These are phyloP conservation scores for Drosophila seguyi DNA, from an alignment of 1,140 invertebrate species.

Conservation along the genomic window DNA sequence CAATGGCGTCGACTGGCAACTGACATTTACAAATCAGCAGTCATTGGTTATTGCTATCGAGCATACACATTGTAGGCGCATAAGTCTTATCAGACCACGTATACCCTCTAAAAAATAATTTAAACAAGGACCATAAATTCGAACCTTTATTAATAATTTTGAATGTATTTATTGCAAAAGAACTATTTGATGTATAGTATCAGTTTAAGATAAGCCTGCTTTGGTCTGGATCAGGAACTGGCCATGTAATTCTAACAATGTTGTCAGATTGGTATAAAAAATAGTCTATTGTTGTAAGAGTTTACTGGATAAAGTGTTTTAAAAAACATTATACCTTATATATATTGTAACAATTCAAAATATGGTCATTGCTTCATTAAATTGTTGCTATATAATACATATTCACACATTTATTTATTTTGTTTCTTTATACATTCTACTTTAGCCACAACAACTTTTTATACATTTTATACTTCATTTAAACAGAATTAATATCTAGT, in stretches of 20 bases:
- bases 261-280: background rate
- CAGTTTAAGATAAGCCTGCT: background rate
- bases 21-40: constrained; percentile 75
- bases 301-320: background rate
- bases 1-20: constrained; percentile 58
- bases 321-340: no score
- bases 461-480: no score
- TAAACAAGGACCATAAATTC: background rate
- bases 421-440: no score
- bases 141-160: no score
- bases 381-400: no score
- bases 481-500: no score
- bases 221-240: background rate
- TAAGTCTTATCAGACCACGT: background rate
- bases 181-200: background rate
- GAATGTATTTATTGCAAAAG: no score
- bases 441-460: no score
- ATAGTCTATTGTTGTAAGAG: background rate
- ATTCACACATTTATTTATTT: no score
- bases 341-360: no score
- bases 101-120: background rate
- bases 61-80: background rate
- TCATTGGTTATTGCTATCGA: constrained; percentile 67
- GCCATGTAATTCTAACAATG: background rate
- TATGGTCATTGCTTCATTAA: no score